Conservation (phyloP, 1,140 invertebrate species). For the Drosophila pseudoananassae region DNA sequence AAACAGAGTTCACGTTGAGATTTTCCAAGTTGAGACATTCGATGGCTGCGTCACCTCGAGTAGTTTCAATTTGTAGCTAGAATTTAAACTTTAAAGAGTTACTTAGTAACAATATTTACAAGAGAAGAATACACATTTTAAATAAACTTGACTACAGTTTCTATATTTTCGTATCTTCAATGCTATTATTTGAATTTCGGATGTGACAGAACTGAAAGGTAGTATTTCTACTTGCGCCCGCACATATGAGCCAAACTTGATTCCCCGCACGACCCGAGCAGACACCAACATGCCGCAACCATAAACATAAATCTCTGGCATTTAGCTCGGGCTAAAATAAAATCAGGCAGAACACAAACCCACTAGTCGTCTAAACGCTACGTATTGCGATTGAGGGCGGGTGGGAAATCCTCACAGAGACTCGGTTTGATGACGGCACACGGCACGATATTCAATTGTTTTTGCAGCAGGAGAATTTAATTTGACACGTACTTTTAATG, state of each 20-base stretch:
- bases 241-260: neutral
- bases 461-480: constrained; percentile 77
- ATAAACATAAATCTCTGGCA: constrained; percentile 74
- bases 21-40: constrained; percentile 22
- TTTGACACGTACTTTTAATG: constrained; percentile 81
- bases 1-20: constrained; percentile 28
- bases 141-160: too few relatives aligned
- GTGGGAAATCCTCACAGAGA: constrained; percentile 5
- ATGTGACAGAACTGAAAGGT: constrained; percentile 8
- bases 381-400: constrained; percentile 44
- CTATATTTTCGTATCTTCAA: neutral
- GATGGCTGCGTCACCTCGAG: constrained; percentile 35
- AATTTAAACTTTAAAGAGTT: neutral
- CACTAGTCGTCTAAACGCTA: constrained; percentile 47
- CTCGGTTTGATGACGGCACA: constrained; percentile 53
- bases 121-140: too few relatives aligned
- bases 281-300: constrained; percentile 38
- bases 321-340: constrained; percentile 61
- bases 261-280: constrained; percentile 19
- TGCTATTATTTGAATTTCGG: neutral
- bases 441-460: constrained; percentile 78
- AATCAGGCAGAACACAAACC: constrained; percentile 51
- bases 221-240: constrained; percentile 1
- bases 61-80: constrained; percentile 2
- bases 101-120: neutral